Conservation (phyloP, 1,140 invertebrate species). For the Trachymyrmex cornetzi region DNA sequence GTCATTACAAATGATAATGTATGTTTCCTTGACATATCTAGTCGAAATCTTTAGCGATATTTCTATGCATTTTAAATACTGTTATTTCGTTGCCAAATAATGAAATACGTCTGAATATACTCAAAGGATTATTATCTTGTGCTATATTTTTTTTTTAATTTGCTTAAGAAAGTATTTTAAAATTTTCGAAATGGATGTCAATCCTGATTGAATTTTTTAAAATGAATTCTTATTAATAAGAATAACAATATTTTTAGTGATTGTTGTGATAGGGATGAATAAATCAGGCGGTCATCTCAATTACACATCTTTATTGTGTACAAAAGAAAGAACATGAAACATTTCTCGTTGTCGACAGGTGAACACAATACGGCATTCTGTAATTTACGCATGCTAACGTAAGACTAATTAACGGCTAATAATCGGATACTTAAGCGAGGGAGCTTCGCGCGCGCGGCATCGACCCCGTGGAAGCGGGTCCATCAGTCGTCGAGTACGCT, state of each 20-base stretch:
- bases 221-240: neutral
- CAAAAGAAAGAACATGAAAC: conserved; percentile 70
- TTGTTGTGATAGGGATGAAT: neutral
- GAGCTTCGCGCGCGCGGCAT: neutral
- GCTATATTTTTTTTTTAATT: no score
- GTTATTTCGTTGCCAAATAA: neutral
- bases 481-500: conserved; percentile 9
- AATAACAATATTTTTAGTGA: neutral
- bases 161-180: neutral
- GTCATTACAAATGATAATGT: neutral
- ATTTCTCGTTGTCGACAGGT: conserved; percentile 78
- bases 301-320: conserved; percentile 66
- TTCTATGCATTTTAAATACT: neutral
- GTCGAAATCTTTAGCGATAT: neutral
- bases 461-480: neutral
- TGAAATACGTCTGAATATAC: neutral
- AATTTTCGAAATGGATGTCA: neutral
- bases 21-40: neutral
- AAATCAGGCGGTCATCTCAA: neutral
- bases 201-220: neutral
- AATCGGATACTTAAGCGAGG: conserved; percentile 16
- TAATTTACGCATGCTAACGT: conserved; percentile 44
- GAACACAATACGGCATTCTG: conserved; percentile 79
- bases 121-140: neutral
- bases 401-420: conserved; percentile 24